Evolutionary conservation across 2,113 vertebrate genomes (phyloP).

Genomic region (Ceuthmochares aereus): DNA sequence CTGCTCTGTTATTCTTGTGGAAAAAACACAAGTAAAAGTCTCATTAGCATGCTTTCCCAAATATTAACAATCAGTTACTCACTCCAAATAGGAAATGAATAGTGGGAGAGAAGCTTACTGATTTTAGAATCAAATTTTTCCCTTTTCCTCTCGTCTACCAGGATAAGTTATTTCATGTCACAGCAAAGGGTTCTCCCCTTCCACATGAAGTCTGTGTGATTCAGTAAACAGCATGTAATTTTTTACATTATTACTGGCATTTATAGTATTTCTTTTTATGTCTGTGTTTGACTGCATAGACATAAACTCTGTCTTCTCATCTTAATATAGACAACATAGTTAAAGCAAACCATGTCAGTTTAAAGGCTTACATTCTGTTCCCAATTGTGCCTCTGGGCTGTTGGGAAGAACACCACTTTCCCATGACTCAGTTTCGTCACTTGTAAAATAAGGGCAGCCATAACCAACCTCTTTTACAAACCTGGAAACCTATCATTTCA

Average conservation of each 20-base stretch:
- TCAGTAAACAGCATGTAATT: neutral
- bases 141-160: neutral
- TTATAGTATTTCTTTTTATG: neutral
- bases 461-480: neutral
- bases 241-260: neutral
- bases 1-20: neutral
- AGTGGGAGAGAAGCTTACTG: neutral
- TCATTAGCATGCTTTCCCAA: neutral
- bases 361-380: neutral
- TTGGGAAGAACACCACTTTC: neutral
- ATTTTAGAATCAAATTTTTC: neutral
- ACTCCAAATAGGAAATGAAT: neutral
- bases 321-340: neutral
- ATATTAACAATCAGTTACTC: neutral
- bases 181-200: neutral
- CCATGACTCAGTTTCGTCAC: neutral
- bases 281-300: neutral
- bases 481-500: neutral
- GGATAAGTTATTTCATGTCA: neutral
- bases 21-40: neutral
- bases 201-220: neutral
- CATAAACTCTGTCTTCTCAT: neutral
- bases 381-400: neutral
- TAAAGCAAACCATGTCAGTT: neutral
- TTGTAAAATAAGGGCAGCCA: neutral